These are phyloP conservation scores for Indicator indicator DNA, from an alignment of 2,113 vertebrate species.

Conservation along the genomic window DNA sequence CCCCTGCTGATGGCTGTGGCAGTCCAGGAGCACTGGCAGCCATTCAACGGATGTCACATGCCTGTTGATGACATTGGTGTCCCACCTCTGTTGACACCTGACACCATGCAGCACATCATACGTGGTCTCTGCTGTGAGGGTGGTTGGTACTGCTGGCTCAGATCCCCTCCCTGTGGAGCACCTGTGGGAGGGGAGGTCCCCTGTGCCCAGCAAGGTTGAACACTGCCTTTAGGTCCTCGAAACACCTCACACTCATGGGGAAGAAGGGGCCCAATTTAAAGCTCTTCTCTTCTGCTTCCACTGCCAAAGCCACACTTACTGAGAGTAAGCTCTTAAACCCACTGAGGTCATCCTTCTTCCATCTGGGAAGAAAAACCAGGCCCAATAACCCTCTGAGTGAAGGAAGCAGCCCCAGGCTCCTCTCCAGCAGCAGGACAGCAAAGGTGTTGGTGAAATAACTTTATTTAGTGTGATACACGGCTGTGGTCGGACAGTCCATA, in stretches of 20 bases:
- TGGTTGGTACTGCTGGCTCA: neutral
- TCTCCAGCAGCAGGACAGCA: neutral
- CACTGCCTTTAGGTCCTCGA: neutral
- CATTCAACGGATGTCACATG: neutral
- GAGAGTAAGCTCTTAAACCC: neutral
- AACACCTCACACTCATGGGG: accelerated
- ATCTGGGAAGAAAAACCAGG: neutral
- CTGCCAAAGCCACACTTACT: too few relatives aligned
- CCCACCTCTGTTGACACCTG: neutral
- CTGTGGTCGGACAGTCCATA: conserved; percentile 88
- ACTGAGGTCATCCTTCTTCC: neutral
- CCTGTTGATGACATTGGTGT: neutral
- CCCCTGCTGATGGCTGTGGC: neutral
- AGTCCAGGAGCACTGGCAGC: neutral
- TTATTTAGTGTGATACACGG: conserved; percentile 87
- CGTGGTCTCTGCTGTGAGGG: neutral
- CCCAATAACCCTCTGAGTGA: neutral
- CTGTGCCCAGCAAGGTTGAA: neutral
- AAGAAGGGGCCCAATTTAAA: neutral
- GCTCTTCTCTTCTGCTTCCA: neutral
- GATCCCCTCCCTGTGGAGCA: neutral
- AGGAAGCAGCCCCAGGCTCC: neutral
- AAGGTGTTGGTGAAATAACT: conserved; percentile 83
- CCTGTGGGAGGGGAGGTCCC: neutral
- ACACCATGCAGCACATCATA: neutral